Evolutionary conservation across 2,113 vertebrate species (phyloP).

Genomic region (Mesoclemmys tuberculata): DNA sequence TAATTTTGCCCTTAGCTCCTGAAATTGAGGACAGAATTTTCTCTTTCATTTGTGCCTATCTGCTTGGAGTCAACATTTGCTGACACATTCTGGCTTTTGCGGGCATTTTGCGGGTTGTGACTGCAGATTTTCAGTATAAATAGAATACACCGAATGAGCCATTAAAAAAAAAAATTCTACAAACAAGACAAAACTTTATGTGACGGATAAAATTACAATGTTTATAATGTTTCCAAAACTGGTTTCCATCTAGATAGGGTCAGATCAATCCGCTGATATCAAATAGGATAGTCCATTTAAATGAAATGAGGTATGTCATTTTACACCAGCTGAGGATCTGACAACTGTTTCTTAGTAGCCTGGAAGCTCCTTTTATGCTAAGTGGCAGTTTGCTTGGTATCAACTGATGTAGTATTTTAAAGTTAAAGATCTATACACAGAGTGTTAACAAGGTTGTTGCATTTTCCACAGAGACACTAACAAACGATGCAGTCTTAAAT

Average conservation of each 20-base stretch:
- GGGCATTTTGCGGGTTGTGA: background rate
- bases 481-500: constrained; percentile 62
- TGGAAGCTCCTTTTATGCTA: background rate
- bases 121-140: background rate
- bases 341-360: background rate
- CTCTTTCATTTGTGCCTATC: background rate
- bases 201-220: background rate
- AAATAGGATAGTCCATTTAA: background rate
- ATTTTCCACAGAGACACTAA: constrained; percentile 42
- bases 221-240: background rate
- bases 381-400: background rate
- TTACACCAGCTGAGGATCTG: background rate
- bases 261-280: background rate
- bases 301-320: background rate
- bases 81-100: background rate
- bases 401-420: background rate
- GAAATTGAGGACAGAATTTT: background rate
- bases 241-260: background rate
- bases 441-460: constrained; percentile 52
- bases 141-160: background rate
- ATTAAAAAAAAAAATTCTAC: background rate
- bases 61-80: background rate
- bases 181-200: background rate
- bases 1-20: background rate
- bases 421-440: background rate